A percentile compares a stretch with the other conserved stretches of the same genome.
Evolutionary conservation across 2,888 invertebrate genomes (phyloP).

Genomic region (Boloria selene): DNA sequence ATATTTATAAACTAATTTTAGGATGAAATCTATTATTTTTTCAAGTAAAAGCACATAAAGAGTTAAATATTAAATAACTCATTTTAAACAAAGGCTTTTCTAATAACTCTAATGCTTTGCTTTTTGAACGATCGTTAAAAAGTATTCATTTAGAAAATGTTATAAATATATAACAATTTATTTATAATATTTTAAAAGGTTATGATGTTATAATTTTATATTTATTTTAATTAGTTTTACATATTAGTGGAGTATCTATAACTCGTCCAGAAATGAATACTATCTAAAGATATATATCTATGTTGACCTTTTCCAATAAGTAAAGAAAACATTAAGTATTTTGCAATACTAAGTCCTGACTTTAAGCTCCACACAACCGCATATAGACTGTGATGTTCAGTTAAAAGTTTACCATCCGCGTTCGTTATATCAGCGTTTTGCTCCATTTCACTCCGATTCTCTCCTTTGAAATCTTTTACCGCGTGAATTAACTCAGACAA

Average conservation of each 20-base stretch:
- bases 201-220: no score
- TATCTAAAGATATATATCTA: no score
- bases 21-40: neutral
- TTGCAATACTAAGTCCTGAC: neutral
- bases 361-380: neutral
- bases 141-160: no score
- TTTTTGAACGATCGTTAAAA: no score
- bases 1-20: neutral
- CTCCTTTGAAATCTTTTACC: constrained; percentile 27
- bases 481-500: constrained; percentile 6
- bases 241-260: no score
- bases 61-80: constrained; percentile 11
- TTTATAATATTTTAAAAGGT: no score
- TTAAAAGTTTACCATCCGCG: constrained; percentile 16
- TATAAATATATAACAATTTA: no score
- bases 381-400: neutral
- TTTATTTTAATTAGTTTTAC: no score
- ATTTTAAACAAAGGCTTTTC: neutral
- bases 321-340: neutral
- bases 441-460: constrained; percentile 31
- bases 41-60: constrained; percentile 6
- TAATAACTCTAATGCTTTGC: constrained; percentile 2
- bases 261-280: no score
- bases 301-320: no score
- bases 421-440: constrained; percentile 28